phyloP scores from a whole-genome alignment of 2,888 invertebrate genomes.

The Lagria hirta region DNA sequence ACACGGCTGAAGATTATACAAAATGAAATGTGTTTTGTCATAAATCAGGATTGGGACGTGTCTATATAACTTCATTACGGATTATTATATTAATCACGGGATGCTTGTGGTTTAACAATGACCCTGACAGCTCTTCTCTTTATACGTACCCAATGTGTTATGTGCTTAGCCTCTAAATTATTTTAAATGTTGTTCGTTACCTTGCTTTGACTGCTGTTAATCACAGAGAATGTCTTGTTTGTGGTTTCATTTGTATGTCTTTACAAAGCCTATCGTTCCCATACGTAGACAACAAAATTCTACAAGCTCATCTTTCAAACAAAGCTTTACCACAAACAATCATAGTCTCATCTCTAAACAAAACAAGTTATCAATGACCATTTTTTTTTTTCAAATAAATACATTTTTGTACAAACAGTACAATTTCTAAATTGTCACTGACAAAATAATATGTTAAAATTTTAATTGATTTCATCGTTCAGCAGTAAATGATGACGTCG shows the following conservation, averaged over 20 bases:
- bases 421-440: no score
- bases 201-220: slow-evolving; percentile 30
- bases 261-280: slow-evolving; percentile 1
- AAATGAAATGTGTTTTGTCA: slow-evolving; percentile 51
- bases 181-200: slow-evolving; percentile 34
- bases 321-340: no score
- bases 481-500: no score
- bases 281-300: no score
- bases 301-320: no score
- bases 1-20: slow-evolving; percentile 46
- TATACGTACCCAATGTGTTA: slow-evolving; percentile 26
- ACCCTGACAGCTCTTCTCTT: slow-evolving; percentile 40
- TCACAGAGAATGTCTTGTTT: slow-evolving; percentile 24
- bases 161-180: slow-evolving; percentile 35
- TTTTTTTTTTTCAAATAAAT: no score
- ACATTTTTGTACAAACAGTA: no score
- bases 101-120: slow-evolving; percentile 48
- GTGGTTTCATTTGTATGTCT: slow-evolving; percentile 12
- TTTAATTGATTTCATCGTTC: no score
- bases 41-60: slow-evolving; percentile 53
- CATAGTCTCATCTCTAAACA: no score
- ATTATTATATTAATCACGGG: slow-evolving; percentile 54
- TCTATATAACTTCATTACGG: slow-evolving; percentile 55
- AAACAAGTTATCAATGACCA: no score
- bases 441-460: no score